These are phyloP conservation scores for Chionis minor DNA, from an alignment of 2,113 vertebrate genomes.

Conservation along the genomic window DNA sequence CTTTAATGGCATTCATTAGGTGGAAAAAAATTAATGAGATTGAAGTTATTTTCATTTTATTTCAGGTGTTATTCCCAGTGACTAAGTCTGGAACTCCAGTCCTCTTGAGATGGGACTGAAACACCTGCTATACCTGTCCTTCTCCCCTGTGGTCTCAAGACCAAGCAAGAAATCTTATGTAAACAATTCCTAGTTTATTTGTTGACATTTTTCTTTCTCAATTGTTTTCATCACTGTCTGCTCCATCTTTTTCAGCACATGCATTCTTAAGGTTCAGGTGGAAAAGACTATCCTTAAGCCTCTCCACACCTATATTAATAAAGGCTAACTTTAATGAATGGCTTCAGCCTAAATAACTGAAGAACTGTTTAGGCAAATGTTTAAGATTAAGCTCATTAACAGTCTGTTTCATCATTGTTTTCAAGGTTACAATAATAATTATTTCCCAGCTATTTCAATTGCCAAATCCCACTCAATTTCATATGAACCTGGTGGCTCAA, in stretches of 20 bases:
- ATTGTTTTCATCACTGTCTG: not conserved
- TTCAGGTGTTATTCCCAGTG: not conserved
- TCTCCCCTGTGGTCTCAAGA: not conserved
- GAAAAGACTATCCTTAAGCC: not conserved
- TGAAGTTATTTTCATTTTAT: not conserved
- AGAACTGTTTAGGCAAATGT: not conserved
- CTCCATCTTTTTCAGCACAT: not conserved
- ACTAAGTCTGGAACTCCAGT: not conserved
- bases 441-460: not conserved
- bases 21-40: not conserved
- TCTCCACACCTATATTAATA: not conserved
- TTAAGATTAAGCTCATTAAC: not conserved
- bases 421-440: not conserved
- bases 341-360: not conserved
- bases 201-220: not conserved
- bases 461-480: not conserved
- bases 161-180: not conserved
- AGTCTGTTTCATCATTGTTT: not conserved
- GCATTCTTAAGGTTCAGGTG: not conserved
- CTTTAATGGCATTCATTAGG: not conserved
- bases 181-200: not conserved
- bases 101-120: not conserved
- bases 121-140: not conserved
- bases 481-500: not conserved
- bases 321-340: not conserved